Evolutionary conservation across 37 sponge, comb jelly and placozoan genomes (phyloP).

Genomic region (Halichondria panicea): DNA sequence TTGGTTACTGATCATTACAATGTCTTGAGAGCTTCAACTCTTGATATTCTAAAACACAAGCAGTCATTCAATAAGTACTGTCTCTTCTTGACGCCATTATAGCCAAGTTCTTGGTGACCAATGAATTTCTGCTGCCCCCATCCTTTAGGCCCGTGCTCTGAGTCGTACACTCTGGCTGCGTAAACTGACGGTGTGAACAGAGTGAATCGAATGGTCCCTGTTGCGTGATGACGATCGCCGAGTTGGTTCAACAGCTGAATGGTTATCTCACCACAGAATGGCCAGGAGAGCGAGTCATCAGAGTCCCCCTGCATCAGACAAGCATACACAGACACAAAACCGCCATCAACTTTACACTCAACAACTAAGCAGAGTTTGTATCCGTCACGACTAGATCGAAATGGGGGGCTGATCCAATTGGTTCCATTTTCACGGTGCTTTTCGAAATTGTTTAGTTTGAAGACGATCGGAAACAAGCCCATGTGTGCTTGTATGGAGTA

Average conservation of each 20-base stretch:
- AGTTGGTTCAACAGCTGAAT: slow-evolving; percentile 62
- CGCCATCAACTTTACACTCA: slow-evolving; percentile 3
- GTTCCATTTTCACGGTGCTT: neutral
- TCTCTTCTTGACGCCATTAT: slow-evolving; percentile 30
- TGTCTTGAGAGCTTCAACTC: neutral
- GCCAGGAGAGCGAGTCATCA: slow-evolving; percentile 56
- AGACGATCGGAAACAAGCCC: slow-evolving; percentile 39
- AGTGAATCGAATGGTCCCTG: slow-evolving; percentile 26
- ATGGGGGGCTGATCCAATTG: slow-evolving; percentile 39
- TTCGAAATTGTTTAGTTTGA: slow-evolving; percentile 17
- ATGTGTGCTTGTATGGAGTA: slow-evolving; percentile 25
- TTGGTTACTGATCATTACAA: neutral
- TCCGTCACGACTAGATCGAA: slow-evolving; percentile 58
- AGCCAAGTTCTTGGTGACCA: slow-evolving; percentile 22
- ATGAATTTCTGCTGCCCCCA: slow-evolving; percentile 47
- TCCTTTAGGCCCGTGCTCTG: slow-evolving; percentile 16
- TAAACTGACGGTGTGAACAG: slow-evolving; percentile 7
- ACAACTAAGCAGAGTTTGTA: slow-evolving; percentile 52
- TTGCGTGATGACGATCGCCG: slow-evolving; percentile 21
- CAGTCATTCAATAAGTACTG: slow-evolving; percentile 45
- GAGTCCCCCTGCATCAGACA: slow-evolving; percentile 53
- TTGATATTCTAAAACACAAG: slow-evolving; percentile 37
- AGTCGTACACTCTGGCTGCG: slow-evolving; percentile 6
- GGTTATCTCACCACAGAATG: slow-evolving; percentile 48
- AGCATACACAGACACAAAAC: slow-evolving; percentile 39